A percentile compares a stretch with the other conserved stretches of the same genome.
These are phyloP conservation scores for Allacma fusca DNA, from an alignment of 2,888 invertebrate genomes.

Conservation along the genomic window DNA sequence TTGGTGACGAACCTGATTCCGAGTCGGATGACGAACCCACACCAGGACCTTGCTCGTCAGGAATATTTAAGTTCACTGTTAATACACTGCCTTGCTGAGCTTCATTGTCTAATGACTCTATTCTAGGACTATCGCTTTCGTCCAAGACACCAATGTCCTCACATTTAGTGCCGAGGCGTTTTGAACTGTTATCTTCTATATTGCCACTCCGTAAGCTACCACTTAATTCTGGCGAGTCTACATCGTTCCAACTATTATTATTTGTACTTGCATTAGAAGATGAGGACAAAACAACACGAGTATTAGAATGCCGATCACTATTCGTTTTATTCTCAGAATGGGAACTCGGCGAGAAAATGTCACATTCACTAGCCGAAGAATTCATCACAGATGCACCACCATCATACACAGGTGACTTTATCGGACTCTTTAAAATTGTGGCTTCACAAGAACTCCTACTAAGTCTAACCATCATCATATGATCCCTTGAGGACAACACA, in stretches of 20 bases:
- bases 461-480: constrained; percentile 39
- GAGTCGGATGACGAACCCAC: constrained; percentile 78
- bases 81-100: not conserved
- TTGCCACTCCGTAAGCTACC: not conserved
- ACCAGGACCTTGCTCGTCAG: constrained; percentile 63
- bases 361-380: constrained; percentile 58
- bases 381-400: constrained; percentile 56
- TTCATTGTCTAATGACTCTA: constrained; percentile 20
- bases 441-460: constrained; percentile 51
- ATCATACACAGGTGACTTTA: constrained; percentile 49
- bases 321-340: constrained; percentile 25
- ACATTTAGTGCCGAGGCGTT: constrained; percentile 10
- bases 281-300: constrained; percentile 43
- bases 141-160: constrained; percentile 20
- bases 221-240: constrained; percentile 26
- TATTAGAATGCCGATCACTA: constrained; percentile 40
- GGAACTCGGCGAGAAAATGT: constrained; percentile 55
- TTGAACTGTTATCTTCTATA: constrained; percentile 18
- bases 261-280: constrained; percentile 51
- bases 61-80: not conserved
- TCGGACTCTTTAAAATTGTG: constrained; percentile 49
- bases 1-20: constrained; percentile 72
- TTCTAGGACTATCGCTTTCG: constrained; percentile 28
- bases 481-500: constrained; percentile 39
- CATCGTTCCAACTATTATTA: constrained; percentile 44